Conservation (phyloP, 2,797 vertebrate species). For the Pipistrellus nathusii region DNA sequence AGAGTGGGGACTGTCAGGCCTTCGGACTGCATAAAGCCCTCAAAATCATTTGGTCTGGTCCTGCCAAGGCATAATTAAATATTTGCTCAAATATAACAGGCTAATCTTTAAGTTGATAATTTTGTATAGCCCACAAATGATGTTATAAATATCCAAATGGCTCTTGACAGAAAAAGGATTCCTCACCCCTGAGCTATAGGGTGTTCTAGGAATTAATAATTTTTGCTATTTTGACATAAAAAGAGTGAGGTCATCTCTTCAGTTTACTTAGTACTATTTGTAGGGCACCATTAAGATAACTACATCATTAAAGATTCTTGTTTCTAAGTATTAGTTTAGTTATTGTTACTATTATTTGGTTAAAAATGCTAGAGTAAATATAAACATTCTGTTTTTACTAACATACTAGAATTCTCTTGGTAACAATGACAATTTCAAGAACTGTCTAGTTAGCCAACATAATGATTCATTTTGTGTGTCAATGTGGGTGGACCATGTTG, state of each 20-base stretch:
- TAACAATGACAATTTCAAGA: not conserved
- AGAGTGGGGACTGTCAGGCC: no score
- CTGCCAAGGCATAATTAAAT: no score
- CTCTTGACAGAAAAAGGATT: no score
- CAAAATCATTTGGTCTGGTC: no score
- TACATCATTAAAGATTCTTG: not conserved
- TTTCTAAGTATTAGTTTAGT: constrained; percentile 29
- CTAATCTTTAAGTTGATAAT: no score
- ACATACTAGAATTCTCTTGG: not conserved
- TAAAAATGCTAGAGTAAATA: not conserved
- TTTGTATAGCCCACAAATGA: no score
- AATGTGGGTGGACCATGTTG: no score
- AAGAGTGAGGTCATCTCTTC: not conserved
- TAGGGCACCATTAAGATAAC: not conserved
- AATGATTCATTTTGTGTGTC: not conserved
- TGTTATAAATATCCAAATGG: no score
- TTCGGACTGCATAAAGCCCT: no score
- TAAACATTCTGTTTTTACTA: constrained; percentile 31
- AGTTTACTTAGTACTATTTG: not conserved
- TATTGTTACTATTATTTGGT: not conserved
- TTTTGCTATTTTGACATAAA: constrained; percentile 2
- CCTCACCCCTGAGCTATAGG: not conserved
- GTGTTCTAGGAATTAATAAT: not conserved
- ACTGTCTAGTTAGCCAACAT: not conserved
- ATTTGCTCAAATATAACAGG: no score